A percentile compares a stretch with the other conserved stretches of the same genome.
phyloP scores from a whole-genome alignment of 1,140 invertebrate genomes.

The Venturia canescens region DNA sequence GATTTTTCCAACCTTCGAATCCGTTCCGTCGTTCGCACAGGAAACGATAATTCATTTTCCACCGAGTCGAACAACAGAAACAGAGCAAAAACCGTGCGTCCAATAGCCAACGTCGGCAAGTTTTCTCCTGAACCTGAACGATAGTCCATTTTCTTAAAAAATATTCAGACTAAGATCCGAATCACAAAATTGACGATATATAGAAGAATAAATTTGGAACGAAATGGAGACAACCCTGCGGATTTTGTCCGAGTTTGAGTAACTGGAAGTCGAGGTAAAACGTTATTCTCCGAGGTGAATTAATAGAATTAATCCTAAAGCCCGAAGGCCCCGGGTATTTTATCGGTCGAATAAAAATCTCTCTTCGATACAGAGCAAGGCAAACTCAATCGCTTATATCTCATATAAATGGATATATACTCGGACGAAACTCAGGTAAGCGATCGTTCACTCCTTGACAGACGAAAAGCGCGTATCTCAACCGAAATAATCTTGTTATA shows the following conservation, averaged over 20 bases:
- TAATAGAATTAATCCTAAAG: conserved; percentile 31
- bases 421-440: not conserved
- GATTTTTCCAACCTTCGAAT: too few relatives aligned
- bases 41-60: too few relatives aligned
- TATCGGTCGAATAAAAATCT: conserved; percentile 35
- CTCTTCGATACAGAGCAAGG: not conserved
- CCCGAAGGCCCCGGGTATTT: conserved; percentile 21
- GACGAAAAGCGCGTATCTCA: conserved; percentile 24
- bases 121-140: too few relatives aligned
- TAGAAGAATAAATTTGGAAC: too few relatives aligned
- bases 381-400: not conserved
- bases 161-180: not conserved
- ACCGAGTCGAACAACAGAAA: too few relatives aligned
- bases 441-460: conserved; percentile 27
- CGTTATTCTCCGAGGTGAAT: not conserved
- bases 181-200: too few relatives aligned
- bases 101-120: too few relatives aligned
- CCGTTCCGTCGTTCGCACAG: too few relatives aligned
- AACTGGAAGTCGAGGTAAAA: not conserved
- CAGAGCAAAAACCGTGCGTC: too few relatives aligned
- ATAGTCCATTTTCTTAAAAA: too few relatives aligned
- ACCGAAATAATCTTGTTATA: conserved; percentile 25
- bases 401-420: not conserved
- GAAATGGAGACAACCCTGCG: too few relatives aligned
- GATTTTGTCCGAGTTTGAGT: not conserved